Conservation (phyloP, 2,797 vertebrate species). For the Cirrhinus mrigala region DNA sequence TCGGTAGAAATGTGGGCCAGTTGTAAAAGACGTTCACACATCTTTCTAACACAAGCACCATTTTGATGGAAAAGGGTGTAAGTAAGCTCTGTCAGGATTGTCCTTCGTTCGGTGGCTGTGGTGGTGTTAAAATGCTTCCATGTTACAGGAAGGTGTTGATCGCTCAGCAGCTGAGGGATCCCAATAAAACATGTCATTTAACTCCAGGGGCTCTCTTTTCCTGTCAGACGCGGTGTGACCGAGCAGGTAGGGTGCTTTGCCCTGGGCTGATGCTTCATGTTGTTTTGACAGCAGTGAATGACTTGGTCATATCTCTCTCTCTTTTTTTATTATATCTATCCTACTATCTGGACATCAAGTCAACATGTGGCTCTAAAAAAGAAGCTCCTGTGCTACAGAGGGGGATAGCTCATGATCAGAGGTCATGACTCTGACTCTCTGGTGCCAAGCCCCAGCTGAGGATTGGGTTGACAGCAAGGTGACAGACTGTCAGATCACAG, state of each 20-base stretch:
- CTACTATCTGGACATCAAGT: constrained; percentile 33
- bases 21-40: background rate
- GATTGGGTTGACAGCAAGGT: background rate
- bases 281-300: constrained; percentile 44
- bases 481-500: constrained; percentile 43
- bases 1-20: background rate
- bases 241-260: constrained; percentile 29
- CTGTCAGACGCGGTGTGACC: constrained; percentile 22
- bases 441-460: constrained; percentile 15
- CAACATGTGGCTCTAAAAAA: constrained; percentile 36
- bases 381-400: background rate
- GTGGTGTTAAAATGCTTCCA: background rate
- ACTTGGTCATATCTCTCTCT: constrained; percentile 27
- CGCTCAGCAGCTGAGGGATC: constrained; percentile 56
- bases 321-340: constrained; percentile 15
- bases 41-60: background rate
- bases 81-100: background rate
- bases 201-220: constrained; percentile 52
- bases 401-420: constrained; percentile 12
- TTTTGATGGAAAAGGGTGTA: constrained; percentile 11
- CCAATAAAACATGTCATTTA: constrained; percentile 64
- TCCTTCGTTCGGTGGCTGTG: constrained; percentile 1
- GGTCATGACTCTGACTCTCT: constrained; percentile 25
- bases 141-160: constrained; percentile 27
- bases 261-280: constrained; percentile 24